These are phyloP conservation scores for Pachliopta kotzebuea DNA, from an alignment of 2,888 invertebrate genomes.

Conservation along the genomic window DNA sequence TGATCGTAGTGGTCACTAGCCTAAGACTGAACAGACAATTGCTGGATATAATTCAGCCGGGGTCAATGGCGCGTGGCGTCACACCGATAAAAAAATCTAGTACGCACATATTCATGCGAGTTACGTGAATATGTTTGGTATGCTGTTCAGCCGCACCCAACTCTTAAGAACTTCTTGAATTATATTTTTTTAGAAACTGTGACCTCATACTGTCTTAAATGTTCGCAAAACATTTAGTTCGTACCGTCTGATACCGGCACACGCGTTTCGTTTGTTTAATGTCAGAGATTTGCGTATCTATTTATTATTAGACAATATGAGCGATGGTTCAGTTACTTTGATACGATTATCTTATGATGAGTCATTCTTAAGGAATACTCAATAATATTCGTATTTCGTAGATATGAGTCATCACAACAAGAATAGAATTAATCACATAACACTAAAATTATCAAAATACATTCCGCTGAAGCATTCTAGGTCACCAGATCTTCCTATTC, in stretches of 20 bases:
- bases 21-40: constrained; percentile 34
- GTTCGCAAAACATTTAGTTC: constrained; percentile 8
- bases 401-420: constrained; percentile 14
- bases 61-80: constrained; percentile 73
- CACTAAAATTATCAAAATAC: constrained; percentile 20
- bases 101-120: constrained; percentile 30
- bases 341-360: too few species aligned
- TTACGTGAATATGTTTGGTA: constrained; percentile 27
- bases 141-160: constrained; percentile 33
- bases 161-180: constrained; percentile 31
- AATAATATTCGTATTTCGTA: background rate
- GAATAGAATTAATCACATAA: constrained; percentile 11
- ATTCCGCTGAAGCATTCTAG: constrained; percentile 18
- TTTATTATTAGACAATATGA: too few species aligned
- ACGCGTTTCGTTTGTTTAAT: constrained; percentile 17
- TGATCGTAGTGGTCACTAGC: constrained; percentile 20
- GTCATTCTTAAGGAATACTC: constrained; percentile 7
- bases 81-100: constrained; percentile 48
- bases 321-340: too few species aligned
- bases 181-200: constrained; percentile 25
- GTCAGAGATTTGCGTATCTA: constrained; percentile 9
- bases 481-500: constrained; percentile 5
- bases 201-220: constrained; percentile 24
- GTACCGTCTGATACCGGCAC: constrained; percentile 3
- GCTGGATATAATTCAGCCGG: constrained; percentile 42